Percentiles rank a stretch among this genome's conserved stretches.
phyloP scores from a whole-genome alignment of 2,797 vertebrate species.

The Enteromius radiatus region DNA sequence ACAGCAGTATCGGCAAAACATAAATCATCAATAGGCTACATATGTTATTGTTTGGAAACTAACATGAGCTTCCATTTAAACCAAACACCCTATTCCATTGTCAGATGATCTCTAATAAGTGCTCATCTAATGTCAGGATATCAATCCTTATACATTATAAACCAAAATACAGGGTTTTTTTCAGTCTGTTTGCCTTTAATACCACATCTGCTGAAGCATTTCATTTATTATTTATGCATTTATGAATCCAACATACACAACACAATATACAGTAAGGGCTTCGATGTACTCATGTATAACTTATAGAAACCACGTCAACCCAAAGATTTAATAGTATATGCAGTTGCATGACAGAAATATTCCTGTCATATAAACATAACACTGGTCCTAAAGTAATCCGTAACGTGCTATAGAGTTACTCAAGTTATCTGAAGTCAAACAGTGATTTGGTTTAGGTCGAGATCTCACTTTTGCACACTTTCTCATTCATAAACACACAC shows the following conservation, averaged over 20 bases:
- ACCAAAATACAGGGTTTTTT: background rate
- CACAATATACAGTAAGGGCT: slow-evolving; percentile 25
- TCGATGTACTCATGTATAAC: slow-evolving; percentile 17
- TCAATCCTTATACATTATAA: background rate
- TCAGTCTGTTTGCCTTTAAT: background rate
- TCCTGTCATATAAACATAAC: slow-evolving; percentile 17
- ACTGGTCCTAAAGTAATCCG: slow-evolving; percentile 30
- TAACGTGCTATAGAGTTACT: slow-evolving; percentile 37
- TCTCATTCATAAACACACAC: slow-evolving; percentile 41
- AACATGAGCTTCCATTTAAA: slow-evolving; percentile 34
- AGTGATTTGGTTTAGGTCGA: slow-evolving; percentile 66
- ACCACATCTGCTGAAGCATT: background rate
- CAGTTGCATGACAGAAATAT: slow-evolving; percentile 25
- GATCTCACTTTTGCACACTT: slow-evolving; percentile 30
- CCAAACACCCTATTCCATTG: slow-evolving; percentile 38
- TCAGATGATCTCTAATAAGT: slow-evolving; percentile 49
- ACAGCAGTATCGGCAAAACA: slow-evolving; percentile 25
- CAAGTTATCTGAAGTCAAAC: slow-evolving; percentile 53
- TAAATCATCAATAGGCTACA: slow-evolving; percentile 22
- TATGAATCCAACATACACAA: slow-evolving; percentile 2
- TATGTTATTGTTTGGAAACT: slow-evolving; percentile 17
- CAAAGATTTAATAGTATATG: background rate
- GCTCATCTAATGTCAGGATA: slow-evolving; percentile 42
- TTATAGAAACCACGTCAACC: background rate
- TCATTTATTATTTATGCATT: background rate